Conservation (phyloP, 1,140 invertebrate species). For the Bombus difficillimus region DNA sequence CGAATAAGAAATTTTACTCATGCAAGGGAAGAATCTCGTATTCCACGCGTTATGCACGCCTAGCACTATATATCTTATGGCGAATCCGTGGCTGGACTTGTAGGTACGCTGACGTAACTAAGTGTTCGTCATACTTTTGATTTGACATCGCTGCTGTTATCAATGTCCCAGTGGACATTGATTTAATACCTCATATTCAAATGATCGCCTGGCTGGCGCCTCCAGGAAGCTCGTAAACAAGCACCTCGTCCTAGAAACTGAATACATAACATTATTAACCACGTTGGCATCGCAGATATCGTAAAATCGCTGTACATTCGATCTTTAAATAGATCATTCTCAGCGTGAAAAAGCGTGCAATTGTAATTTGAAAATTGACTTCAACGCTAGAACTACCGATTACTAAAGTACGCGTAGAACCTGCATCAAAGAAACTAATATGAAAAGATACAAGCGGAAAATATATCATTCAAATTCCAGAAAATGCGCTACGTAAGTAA, state of each 20-base stretch:
- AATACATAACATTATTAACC: not conserved
- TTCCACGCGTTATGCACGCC: slow-evolving; percentile 40
- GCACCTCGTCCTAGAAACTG: not conserved
- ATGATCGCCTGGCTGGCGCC: slow-evolving; percentile 26
- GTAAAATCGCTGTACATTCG: not conserved
- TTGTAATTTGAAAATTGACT: not conserved
- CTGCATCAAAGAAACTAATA: too few relatives aligned
- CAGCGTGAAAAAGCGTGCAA: not conserved
- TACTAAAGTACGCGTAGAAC: too few relatives aligned
- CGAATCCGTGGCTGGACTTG: slow-evolving; percentile 50
- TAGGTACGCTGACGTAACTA: slow-evolving; percentile 15
- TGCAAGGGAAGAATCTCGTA: slow-evolving; percentile 49
- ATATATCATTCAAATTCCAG: too few relatives aligned
- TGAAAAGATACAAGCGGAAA: too few relatives aligned
- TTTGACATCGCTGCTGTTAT: slow-evolving; percentile 45
- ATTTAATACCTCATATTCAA: slow-evolving; percentile 35
- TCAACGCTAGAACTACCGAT: not conserved
- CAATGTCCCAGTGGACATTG: slow-evolving; percentile 27
- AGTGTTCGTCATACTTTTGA: slow-evolving; percentile 51
- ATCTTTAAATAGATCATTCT: not conserved
- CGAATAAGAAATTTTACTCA: slow-evolving; percentile 29
- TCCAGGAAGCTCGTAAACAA: slow-evolving; percentile 32
- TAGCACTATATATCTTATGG: slow-evolving; percentile 62
- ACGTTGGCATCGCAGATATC: not conserved
- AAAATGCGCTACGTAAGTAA: too few relatives aligned